Evolutionary conservation across 2,113 vertebrate species (phyloP).

Genomic region (Emydocephalus ijimae): DNA sequence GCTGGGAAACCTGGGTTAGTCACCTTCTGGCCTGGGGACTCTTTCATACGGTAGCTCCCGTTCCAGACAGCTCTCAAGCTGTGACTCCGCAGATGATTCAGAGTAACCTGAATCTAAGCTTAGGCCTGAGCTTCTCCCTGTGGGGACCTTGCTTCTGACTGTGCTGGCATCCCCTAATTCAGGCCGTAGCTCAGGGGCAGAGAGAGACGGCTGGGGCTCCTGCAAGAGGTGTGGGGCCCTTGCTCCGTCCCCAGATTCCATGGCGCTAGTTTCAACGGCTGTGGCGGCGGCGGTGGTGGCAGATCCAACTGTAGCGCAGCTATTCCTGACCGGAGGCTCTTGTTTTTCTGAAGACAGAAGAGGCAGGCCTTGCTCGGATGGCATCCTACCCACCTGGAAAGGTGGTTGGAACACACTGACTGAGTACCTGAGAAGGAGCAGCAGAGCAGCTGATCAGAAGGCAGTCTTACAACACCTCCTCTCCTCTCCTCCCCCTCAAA

Average conservation of each 20-base stretch:
- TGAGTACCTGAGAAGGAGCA: conserved; percentile 77
- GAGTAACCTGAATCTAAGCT: conserved; percentile 84
- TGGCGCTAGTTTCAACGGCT: not conserved
- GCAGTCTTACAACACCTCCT: not conserved
- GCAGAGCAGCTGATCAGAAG: not conserved
- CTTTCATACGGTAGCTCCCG: conserved; percentile 86
- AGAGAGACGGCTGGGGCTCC: conserved; percentile 55
- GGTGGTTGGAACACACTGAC: conserved; percentile 97
- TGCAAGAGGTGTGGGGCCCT: conserved; percentile 60
- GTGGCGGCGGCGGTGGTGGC: not conserved
- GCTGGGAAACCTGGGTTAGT: conserved; percentile 35
- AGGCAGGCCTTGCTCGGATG: conserved; percentile 77
- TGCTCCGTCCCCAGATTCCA: conserved; percentile 63
- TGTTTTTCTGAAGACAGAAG: conserved; percentile 56
- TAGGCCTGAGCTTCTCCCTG: conserved; percentile 63
- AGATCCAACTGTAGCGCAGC: conserved; percentile 43
- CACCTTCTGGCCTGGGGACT: conserved; percentile 89
- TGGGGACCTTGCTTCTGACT: conserved; percentile 60
- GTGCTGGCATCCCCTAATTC: conserved; percentile 55
- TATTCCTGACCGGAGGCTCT: conserved; percentile 56
- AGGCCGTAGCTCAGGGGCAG: conserved; percentile 55
- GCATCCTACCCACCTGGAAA: conserved; percentile 85
- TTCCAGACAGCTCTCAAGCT: conserved; percentile 72
- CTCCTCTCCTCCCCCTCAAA: not conserved
- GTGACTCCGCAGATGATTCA: conserved; percentile 70